phyloP scores from a whole-genome alignment of 2,113 vertebrate genomes.

The Numenius arquata region DNA sequence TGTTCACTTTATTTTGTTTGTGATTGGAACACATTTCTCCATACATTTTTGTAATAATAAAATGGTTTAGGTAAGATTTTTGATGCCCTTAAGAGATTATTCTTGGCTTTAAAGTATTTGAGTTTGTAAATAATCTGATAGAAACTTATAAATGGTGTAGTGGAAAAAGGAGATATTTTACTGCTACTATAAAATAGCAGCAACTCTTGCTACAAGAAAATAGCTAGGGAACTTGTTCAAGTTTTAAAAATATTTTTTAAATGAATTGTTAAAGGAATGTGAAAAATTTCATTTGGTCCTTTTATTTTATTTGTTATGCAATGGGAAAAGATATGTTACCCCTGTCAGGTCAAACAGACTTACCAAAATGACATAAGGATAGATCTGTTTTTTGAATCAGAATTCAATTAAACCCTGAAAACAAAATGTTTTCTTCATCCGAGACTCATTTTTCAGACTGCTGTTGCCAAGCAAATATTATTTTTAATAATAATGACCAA shows the following conservation, averaged over 20 bases:
- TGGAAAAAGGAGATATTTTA: background rate
- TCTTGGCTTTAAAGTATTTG: background rate
- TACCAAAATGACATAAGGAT: background rate
- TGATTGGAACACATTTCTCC: background rate
- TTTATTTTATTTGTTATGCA: background rate
- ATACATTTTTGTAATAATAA: background rate
- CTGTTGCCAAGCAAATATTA: slow-evolving; percentile 1
- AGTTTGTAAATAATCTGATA: background rate
- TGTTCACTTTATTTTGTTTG: background rate
- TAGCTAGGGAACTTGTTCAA: background rate
- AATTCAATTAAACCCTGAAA: slow-evolving; percentile 32
- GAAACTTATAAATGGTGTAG: background rate
- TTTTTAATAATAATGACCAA: slow-evolving; percentile 51
- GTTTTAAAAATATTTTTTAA: background rate
- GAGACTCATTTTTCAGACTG: slow-evolving; percentile 39
- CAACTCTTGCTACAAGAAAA: background rate
- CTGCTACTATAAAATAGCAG: background rate
- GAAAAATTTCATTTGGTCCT: background rate
- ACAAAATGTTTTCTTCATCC: slow-evolving; percentile 25
- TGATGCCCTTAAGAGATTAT: background rate
- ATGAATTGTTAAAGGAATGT: background rate
- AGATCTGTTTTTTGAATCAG: background rate
- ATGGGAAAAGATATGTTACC: background rate
- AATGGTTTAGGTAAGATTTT: background rate
- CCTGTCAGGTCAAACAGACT: background rate